These are phyloP conservation scores for Torymus auratus DNA, from an alignment of 2,888 invertebrate genomes.

Conservation along the genomic window DNA sequence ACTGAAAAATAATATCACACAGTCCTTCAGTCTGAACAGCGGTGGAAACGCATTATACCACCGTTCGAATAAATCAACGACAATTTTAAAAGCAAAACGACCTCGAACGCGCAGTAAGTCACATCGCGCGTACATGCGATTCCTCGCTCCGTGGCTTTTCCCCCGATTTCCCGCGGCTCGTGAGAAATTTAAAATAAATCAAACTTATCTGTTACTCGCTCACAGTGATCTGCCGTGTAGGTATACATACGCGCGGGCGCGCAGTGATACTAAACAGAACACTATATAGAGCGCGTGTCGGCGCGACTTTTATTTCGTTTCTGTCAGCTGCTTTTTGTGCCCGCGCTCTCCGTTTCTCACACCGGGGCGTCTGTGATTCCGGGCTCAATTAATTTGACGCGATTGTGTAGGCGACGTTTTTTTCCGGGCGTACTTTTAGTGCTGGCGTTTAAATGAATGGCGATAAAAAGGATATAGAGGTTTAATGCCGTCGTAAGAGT, in stretches of 20 bases:
- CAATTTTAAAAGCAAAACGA: slow-evolving; percentile 37
- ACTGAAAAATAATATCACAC: too few species aligned
- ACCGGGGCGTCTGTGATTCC: neutral
- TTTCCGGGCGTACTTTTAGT: too few species aligned
- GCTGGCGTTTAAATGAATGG: too few species aligned
- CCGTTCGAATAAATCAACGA: slow-evolving; percentile 27
- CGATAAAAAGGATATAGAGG: too few species aligned
- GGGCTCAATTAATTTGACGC: slow-evolving; percentile 36
- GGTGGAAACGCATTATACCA: neutral
- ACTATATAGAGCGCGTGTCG: slow-evolving; percentile 49
- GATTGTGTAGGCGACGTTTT: neutral
- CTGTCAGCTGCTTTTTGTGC: slow-evolving; percentile 55
- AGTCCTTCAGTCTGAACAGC: neutral
- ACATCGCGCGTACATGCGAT: slow-evolving; percentile 57
- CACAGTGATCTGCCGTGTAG: slow-evolving; percentile 66
- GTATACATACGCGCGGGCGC: neutral
- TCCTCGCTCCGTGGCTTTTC: slow-evolving; percentile 62
- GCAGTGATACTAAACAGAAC: slow-evolving; percentile 65
- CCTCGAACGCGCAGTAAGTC: slow-evolving; percentile 13
- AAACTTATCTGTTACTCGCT: slow-evolving; percentile 72
- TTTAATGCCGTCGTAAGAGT: too few species aligned
- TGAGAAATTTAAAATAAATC: slow-evolving; percentile 75
- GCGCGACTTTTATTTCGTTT: slow-evolving; percentile 55
- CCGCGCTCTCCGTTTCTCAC: too few species aligned
- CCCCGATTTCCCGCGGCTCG: slow-evolving; percentile 55